Evolutionary conservation across 1,140 invertebrate species (phyloP).

Genomic region (honey bee (Apis mellifera)): Amel_HAv3.1 CM009943.2:6759001-6759500

Average conservation of each 20-base stretch:
- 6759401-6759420: slow-evolving; percentile 43
- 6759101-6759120: slow-evolving; percentile 16
- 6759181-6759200: slow-evolving; percentile 59
- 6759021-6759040: too few relatives aligned
- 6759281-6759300: slow-evolving; percentile 49
- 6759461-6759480: slow-evolving; percentile 17
- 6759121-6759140: background rate
- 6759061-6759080: background rate
- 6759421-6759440: slow-evolving; percentile 17
- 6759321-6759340: slow-evolving; percentile 16
- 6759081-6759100: background rate
- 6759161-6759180: slow-evolving; percentile 53
- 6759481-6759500: background rate
- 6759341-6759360: slow-evolving; percentile 55
- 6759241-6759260: slow-evolving; percentile 64
- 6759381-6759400: slow-evolving; percentile 47
- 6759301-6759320: slow-evolving; percentile 20
- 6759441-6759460: too few relatives aligned
- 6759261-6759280: slow-evolving; percentile 57
- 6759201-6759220: slow-evolving; percentile 60
- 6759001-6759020: too few relatives aligned
- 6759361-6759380: slow-evolving; percentile 29
- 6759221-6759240: slow-evolving; percentile 61
- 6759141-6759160: background rate
- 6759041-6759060: too few relatives aligned